Conservation (phyloP, 2,888 invertebrate species). For the Blastobasis lacticolella region DNA sequence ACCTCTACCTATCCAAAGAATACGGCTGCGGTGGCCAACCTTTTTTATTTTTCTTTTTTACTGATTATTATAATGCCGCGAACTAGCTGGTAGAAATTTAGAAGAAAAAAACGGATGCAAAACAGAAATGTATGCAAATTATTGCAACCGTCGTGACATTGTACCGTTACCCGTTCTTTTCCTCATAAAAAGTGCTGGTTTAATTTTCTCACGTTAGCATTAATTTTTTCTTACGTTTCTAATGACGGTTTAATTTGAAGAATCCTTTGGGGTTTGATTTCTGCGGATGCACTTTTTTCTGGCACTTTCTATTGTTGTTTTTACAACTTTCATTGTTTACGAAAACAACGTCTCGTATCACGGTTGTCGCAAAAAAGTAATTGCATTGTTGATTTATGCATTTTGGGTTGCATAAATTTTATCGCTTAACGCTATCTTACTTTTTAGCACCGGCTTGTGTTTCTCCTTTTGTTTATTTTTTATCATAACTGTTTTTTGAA, state of each 20-base stretch:
- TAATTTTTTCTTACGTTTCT: conserved; percentile 41
- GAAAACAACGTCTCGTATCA: conserved; percentile 69
- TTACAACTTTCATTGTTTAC: conserved; percentile 50
- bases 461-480: neutral
- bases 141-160: conserved; percentile 54
- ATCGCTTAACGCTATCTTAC: neutral
- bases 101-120: conserved; percentile 25
- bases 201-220: conserved; percentile 72
- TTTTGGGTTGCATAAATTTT: conserved; percentile 38
- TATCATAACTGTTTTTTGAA: neutral
- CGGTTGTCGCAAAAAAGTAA: conserved; percentile 70
- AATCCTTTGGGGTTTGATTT: conserved; percentile 72
- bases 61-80: conserved; percentile 53
- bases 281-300: conserved; percentile 11
- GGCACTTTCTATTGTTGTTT: conserved; percentile 22
- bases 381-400: conserved; percentile 65
- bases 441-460: neutral
- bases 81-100: conserved; percentile 16
- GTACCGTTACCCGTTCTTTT: conserved; percentile 38
- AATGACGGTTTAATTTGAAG: conserved; percentile 73
- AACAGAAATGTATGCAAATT: conserved; percentile 54
- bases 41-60: conserved; percentile 36
- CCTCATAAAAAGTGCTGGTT: conserved; percentile 43
- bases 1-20: conserved; percentile 22
- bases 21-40: conserved; percentile 35